Percentiles rank a stretch among this genome's conserved stretches.
phyloP scores from a whole-genome alignment of 2,797 vertebrate species.

The Pseudochromis fuscus region DNA sequence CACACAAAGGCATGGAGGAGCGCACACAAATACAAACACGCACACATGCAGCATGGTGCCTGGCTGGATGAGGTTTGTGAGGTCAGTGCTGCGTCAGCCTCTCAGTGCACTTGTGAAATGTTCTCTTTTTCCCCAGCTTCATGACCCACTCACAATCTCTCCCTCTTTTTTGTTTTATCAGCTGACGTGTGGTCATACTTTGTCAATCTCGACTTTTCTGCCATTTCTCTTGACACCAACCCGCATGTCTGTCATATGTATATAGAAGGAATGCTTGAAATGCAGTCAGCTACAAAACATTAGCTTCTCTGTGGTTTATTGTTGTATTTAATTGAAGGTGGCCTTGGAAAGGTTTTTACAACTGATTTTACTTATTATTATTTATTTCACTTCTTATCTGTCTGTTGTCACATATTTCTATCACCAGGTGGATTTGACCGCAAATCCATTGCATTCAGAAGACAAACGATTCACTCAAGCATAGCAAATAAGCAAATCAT shows the following conservation, averaged over 20 bases:
- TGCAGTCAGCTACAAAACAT: background rate
- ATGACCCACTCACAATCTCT: constrained; percentile 23
- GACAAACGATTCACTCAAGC: constrained; percentile 13
- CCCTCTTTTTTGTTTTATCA: constrained; percentile 25
- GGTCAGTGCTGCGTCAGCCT: constrained; percentile 69
- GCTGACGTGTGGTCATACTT: constrained; percentile 4
- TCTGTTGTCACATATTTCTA: background rate
- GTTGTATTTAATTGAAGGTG: background rate
- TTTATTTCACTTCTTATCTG: background rate
- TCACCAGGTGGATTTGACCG: background rate
- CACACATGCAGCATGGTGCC: constrained; percentile 25
- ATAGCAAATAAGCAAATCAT: constrained; percentile 15
- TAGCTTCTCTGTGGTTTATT: background rate
- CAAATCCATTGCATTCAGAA: constrained; percentile 17
- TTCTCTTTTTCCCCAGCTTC: constrained; percentile 56
- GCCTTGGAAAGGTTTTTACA: too few species aligned
- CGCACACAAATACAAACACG: constrained; percentile 12
- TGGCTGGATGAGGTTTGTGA: constrained; percentile 53
- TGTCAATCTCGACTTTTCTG: background rate
- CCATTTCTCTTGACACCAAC: constrained; percentile 1
- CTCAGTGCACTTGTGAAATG: constrained; percentile 54
- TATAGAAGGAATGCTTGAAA: background rate
- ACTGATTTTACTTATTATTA: background rate
- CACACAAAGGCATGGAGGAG: constrained; percentile 4
- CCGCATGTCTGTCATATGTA: background rate